These are phyloP conservation scores for Galeopterus variegatus DNA, from an alignment of 2,113 vertebrate species.

Conservation along the genomic window DNA sequence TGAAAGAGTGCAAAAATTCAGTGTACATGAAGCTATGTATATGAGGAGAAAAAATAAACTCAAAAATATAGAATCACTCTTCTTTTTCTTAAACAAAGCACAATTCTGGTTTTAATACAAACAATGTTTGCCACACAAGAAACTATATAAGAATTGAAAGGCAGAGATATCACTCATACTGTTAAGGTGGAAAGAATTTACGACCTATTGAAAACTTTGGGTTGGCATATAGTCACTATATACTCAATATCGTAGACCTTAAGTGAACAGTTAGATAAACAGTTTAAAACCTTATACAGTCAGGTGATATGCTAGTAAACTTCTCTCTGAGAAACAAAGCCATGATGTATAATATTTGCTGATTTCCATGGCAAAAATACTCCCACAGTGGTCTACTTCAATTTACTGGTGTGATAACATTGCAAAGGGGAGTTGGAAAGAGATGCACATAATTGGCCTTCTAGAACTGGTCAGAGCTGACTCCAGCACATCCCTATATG, in stretches of 20 bases:
- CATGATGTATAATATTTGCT: neutral
- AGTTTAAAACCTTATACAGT: neutral
- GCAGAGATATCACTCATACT: neutral
- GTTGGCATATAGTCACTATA: neutral
- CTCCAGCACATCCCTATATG: neutral
- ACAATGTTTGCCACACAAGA: neutral
- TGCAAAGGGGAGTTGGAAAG: constrained; percentile 16
- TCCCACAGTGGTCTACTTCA: neutral
- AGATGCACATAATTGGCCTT: neutral
- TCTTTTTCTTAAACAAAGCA: neutral
- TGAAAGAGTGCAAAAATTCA: neutral
- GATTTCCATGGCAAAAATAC: neutral
- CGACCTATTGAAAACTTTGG: neutral
- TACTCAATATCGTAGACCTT: constrained; percentile 9
- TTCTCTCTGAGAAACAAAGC: neutral
- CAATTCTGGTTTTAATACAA: neutral
- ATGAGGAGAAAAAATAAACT: neutral
- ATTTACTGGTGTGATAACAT: neutral
- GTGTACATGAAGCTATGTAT: neutral
- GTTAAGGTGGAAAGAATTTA: neutral
- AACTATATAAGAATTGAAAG: neutral
- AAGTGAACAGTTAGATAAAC: neutral
- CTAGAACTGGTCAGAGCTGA: neutral
- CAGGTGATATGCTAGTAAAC: neutral
- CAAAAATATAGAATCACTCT: neutral